Percentiles rank a stretch among this genome's conserved stretches.
These are phyloP conservation scores for Hydropsyche tenuis DNA, from an alignment of 1,140 invertebrate species.

Conservation along the genomic window DNA sequence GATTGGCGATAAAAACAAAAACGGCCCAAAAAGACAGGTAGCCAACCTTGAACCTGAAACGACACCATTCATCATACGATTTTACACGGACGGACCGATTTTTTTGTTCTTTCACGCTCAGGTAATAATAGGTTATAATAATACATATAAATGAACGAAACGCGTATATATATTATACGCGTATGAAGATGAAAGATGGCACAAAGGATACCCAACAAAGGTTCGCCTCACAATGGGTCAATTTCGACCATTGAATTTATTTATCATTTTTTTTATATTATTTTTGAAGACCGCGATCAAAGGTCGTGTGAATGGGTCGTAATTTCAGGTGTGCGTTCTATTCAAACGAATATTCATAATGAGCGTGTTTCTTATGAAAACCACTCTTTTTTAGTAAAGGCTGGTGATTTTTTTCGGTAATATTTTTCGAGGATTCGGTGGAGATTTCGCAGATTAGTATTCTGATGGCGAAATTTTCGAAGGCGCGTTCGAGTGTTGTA, in stretches of 20 bases:
- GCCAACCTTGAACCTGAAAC: not conserved
- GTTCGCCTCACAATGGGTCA: constrained; percentile 8
- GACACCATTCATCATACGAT: not conserved
- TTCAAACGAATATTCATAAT: not conserved
- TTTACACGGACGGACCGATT: not conserved
- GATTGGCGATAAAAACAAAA: not conserved
- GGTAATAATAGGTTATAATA: not conserved
- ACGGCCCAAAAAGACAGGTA: not conserved
- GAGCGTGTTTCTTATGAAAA: not conserved
- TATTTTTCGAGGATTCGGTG: not conserved
- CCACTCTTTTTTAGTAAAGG: not conserved
- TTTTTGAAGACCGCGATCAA: not conserved
- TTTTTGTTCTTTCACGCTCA: not conserved
- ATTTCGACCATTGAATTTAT: constrained; percentile 17
- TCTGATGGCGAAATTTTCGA: not conserved
- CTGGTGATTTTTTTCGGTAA: not conserved
- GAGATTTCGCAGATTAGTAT: constrained; percentile 19
- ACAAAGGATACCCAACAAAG: not conserved
- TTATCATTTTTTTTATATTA: not conserved
- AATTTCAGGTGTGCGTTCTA: constrained; percentile 11
- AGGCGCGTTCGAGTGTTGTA: not conserved
- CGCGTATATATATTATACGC: not conserved
- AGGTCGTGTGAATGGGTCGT: constrained; percentile 1
- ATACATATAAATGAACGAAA: not conserved
- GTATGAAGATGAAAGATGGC: not conserved